phyloP scores from a whole-genome alignment of 2,797 vertebrate genomes.

The Parotocinclus haroldoi region DNA sequence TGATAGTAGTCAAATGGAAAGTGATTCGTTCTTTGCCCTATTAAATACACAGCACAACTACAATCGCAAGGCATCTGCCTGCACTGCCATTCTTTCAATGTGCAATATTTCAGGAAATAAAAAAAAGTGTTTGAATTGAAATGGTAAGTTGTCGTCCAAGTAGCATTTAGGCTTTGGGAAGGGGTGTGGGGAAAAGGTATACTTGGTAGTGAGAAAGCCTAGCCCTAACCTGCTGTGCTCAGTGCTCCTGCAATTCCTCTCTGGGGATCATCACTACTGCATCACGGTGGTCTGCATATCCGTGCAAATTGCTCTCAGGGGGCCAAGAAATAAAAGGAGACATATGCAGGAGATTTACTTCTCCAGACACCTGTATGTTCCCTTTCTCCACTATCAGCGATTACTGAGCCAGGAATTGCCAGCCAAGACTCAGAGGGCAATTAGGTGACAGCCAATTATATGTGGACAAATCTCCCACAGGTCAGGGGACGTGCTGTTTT shows the following conservation, averaged over 20 bases:
- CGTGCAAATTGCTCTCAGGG: slow-evolving; percentile 57
- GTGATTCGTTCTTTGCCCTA: too few relatives aligned
- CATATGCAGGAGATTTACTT: slow-evolving; percentile 40
- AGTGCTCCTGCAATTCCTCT: slow-evolving; percentile 11
- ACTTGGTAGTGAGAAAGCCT: slow-evolving; percentile 32
- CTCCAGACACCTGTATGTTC: slow-evolving; percentile 20
- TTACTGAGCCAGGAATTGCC: slow-evolving; percentile 21
- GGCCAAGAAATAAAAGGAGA: slow-evolving; percentile 52
- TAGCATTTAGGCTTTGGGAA: neutral
- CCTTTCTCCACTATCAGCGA: slow-evolving; percentile 11
- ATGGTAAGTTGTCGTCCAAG: slow-evolving; percentile 3
- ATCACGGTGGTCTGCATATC: slow-evolving; percentile 46
- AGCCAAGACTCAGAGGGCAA: slow-evolving; percentile 31
- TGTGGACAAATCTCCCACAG: slow-evolving; percentile 39
- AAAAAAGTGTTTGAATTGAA: neutral
- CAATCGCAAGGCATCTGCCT: too few relatives aligned
- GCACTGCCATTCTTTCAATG: too few relatives aligned
- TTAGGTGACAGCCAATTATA: slow-evolving; percentile 49
- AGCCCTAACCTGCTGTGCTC: slow-evolving; percentile 12
- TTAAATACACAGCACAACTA: too few relatives aligned
- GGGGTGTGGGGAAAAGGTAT: neutral
- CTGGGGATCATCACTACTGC: slow-evolving; percentile 23
- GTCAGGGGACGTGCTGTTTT: slow-evolving; percentile 24
- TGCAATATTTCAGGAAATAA: too few relatives aligned
- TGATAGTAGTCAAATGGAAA: too few relatives aligned